Base-by-base conservation (phyloP, 2,113 vertebrate species). In the Spea bombifrons region DNA sequence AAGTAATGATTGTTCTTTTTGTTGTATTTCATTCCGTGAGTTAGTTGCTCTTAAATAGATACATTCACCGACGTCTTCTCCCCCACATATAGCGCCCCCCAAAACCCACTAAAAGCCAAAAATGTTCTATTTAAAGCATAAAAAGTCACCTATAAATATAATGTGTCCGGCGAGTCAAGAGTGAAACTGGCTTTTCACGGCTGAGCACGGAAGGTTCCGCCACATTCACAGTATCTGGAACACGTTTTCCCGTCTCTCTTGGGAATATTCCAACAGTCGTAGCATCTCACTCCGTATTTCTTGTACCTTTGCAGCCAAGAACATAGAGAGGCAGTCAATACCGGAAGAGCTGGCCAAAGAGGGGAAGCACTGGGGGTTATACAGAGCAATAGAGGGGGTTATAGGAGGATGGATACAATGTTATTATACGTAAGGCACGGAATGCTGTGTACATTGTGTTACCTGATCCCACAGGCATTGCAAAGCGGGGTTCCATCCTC, bases 381-480 rank as follows among this genome's bases (percentile, higher is more conserved):
- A 46, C 5, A 10, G 73, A 79, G 71, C 0, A 0, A 63, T 48
- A 2, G 0, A 0, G 30, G 7, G 45, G 63, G 59, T 15, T 50
- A 66, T 50, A 75, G 16, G 70, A 48, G 16, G 45, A 53, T 50
- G 4, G 30, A 30, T 17, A 5, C 4, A 12, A 52, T 52, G 57
- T 8, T 12, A 13, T 4, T 12, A 61, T 61, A 61, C 1, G 57
- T 5, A 15, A n/a, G 13, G 46, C 8, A 71, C 4, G 47, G 9
- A 5, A 9, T 52, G 17, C 8, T 4, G 4, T 44, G 16, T 10
- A 44, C 7, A 55, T 48, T 3, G 7, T 59, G 63, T 15, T 55
- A 96, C 95, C 95, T 93, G 89, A 97, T 96, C 1, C 95, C 95
- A 84, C 95, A 97, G 16, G 95, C 95, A 9, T 97, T 97, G 74